Evolutionary conservation across 1,140 invertebrate species (phyloP).

Genomic region (Drosophila triauraria): DNA sequence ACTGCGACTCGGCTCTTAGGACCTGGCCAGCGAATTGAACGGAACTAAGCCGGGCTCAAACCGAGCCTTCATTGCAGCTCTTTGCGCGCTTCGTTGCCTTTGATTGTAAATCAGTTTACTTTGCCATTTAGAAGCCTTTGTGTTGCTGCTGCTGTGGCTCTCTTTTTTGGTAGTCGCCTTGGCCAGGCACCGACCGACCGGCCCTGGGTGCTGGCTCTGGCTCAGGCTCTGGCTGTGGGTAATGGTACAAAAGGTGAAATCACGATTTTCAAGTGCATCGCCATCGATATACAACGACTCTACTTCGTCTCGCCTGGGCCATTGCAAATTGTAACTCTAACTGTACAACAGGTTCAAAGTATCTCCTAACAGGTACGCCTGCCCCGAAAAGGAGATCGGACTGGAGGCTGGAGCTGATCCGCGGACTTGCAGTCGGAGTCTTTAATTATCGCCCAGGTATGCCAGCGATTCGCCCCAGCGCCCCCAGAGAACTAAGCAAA

Average conservation of each 20-base stretch:
- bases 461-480: constrained; percentile 64
- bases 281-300: constrained; percentile 76
- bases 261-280: constrained; percentile 84
- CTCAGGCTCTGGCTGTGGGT: constrained; percentile 28
- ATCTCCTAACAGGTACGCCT: constrained; percentile 81
- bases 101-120: constrained; percentile 84
- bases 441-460: constrained; percentile 79
- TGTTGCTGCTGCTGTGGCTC: constrained; percentile 52
- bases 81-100: constrained; percentile 81
- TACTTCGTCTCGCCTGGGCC: constrained; percentile 48
- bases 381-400: constrained; percentile 59
- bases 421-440: constrained; percentile 25
- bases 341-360: constrained; percentile 84
- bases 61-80: constrained; percentile 66
- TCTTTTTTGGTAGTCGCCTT: constrained; percentile 25
- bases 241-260: constrained; percentile 79
- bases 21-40: constrained; percentile 67
- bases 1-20: constrained; percentile 38
- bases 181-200: constrained; percentile 8
- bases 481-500: constrained; percentile 56
- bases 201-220: constrained; percentile 36
- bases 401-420: constrained; percentile 13
- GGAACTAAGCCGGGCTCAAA: constrained; percentile 49
- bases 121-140: constrained; percentile 83
- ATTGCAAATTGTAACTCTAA: constrained; percentile 83